Conservation (phyloP, 1,140 invertebrate genomes). For the Conopomorpha cramerella region DNA sequence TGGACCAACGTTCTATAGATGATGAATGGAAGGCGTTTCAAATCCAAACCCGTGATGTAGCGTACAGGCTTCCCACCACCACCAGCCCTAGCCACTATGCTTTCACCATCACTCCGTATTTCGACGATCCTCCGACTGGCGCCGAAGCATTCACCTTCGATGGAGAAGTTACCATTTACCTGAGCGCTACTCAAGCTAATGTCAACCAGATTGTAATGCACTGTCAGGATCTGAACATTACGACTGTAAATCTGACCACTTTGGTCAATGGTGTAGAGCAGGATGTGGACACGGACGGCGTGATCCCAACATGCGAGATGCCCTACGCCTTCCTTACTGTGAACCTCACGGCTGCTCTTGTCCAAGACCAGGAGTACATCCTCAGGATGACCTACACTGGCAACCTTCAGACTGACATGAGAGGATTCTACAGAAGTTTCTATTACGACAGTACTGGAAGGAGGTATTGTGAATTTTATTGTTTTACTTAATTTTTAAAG, state of each 20-base stretch:
- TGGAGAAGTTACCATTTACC: slow-evolving; percentile 62
- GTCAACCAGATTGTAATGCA: slow-evolving; percentile 66
- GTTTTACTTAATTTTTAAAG: too few species aligned
- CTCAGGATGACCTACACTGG: slow-evolving; percentile 41
- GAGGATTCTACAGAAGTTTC: slow-evolving; percentile 63
- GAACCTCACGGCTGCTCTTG: slow-evolving; percentile 11
- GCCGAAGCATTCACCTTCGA: slow-evolving; percentile 61
- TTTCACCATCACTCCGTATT: slow-evolving; percentile 64
- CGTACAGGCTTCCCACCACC: slow-evolving; percentile 29
- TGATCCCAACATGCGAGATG: slow-evolving; percentile 19
- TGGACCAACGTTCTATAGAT: slow-evolving; percentile 24
- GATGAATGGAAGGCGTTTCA: slow-evolving; percentile 41
- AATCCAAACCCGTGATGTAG: too few species aligned
- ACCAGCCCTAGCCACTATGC: slow-evolving; percentile 60
- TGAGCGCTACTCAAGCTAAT: slow-evolving; percentile 17
- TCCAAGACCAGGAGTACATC: slow-evolving; percentile 16
- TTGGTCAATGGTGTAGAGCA: not conserved
- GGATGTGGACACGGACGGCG: slow-evolving; percentile 9
- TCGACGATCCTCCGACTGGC: slow-evolving; percentile 40
- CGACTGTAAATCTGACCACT: slow-evolving; percentile 11
- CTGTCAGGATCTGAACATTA: slow-evolving; percentile 62
- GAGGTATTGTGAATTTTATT: slow-evolving; percentile 12
- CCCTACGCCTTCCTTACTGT: slow-evolving; percentile 34
- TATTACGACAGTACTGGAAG: slow-evolving; percentile 35
- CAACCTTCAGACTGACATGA: slow-evolving; percentile 50